phyloP scores from a whole-genome alignment of 2,888 invertebrate genomes.

The Oithona nana region DNA sequence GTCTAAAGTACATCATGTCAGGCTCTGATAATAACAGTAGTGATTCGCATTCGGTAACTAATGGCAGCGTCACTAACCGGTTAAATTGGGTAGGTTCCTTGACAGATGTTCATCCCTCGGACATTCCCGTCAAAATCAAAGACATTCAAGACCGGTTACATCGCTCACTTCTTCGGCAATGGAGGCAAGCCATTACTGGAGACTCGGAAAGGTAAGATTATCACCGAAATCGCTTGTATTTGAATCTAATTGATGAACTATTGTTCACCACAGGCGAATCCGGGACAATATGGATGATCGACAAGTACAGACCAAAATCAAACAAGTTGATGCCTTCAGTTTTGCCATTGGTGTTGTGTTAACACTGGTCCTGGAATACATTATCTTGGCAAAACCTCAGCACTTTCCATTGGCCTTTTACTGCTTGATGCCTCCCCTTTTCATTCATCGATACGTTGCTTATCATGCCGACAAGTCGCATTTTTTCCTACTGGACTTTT shows the following conservation, averaged over 20 bases:
- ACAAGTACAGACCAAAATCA: not conserved
- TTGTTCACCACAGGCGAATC: not conserved
- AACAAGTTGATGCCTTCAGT: not conserved
- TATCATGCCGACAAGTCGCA: constrained; percentile 7
- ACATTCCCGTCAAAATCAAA: not conserved
- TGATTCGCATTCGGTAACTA: no score
- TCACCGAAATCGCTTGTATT: not conserved
- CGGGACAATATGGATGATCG: not conserved
- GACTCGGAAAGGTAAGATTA: not conserved
- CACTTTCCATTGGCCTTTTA: not conserved
- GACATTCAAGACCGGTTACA: not conserved
- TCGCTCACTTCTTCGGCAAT: not conserved
- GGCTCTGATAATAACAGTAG: no score
- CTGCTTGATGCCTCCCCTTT: not conserved
- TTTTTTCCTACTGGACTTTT: constrained; percentile 16
- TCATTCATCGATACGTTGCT: not conserved
- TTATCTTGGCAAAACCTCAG: not conserved
- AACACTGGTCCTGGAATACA: not conserved
- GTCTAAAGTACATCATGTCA: no score
- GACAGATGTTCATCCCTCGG: not conserved
- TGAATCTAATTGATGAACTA: not conserved
- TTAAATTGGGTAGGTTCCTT: not conserved
- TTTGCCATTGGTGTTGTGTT: not conserved
- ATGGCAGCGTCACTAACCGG: no score
- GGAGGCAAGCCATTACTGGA: not conserved